These are phyloP conservation scores for Danio kyathit DNA, from an alignment of 2,797 vertebrate genomes.

Conservation along the genomic window DNA sequence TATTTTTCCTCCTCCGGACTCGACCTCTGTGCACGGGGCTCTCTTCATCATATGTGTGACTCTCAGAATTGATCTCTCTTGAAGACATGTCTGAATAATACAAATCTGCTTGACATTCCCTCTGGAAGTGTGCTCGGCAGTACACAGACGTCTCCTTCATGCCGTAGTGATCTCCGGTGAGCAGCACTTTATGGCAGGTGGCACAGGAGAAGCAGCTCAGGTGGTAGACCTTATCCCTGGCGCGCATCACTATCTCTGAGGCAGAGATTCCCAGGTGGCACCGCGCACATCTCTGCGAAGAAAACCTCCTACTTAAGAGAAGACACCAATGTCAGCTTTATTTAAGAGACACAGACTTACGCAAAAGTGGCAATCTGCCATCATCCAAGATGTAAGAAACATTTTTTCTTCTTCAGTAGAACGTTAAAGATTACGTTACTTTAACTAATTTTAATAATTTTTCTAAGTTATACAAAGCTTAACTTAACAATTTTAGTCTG, in stretches of 20 bases:
- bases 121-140: conserved; percentile 97
- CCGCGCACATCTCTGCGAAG: conserved; percentile 96
- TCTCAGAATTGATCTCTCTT: conserved; percentile 88
- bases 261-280: conserved; percentile 98
- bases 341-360: conserved; percentile 62
- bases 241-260: conserved; percentile 98
- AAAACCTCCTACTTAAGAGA: conserved; percentile 90
- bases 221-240: conserved; percentile 96
- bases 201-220: conserved; percentile 98
- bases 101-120: conserved; percentile 94
- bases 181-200: conserved; percentile 97
- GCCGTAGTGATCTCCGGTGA: conserved; percentile 97
- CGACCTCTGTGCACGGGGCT: conserved; percentile 95
- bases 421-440: too few relatives aligned
- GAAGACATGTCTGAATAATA: conserved; percentile 84
- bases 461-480: too few relatives aligned
- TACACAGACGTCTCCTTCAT: conserved; percentile 99
- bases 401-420: too few relatives aligned
- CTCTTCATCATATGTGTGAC: conserved; percentile 94
- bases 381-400: too few relatives aligned
- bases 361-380: too few relatives aligned
- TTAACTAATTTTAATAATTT: too few relatives aligned
- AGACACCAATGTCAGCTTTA: neutral
- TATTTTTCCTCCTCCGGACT: conserved; percentile 94
- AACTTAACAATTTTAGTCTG: too few relatives aligned